A percentile compares a stretch with the other conserved stretches of the same genome.
phyloP scores from a whole-genome alignment of 2,113 vertebrate species.

The Benitochromis conjunctus region DNA sequence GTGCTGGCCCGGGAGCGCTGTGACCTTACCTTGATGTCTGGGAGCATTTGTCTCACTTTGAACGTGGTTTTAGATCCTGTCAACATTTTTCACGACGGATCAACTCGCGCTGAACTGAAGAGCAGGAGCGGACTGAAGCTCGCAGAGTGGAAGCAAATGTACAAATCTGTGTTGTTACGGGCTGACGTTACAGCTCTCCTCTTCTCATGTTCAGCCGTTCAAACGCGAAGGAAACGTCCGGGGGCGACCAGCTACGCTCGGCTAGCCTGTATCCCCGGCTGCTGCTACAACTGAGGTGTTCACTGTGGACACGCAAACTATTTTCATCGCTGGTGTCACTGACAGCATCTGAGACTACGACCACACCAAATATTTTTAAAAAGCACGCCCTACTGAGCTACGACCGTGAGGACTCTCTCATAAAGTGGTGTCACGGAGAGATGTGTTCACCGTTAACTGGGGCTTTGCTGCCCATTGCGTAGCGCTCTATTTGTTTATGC shows the following conservation, averaged over 20 bases:
- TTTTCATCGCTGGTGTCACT: slow-evolving; percentile 27
- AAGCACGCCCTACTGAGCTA: background rate
- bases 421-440: background rate
- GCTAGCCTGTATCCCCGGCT: slow-evolving; percentile 23
- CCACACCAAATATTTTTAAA: background rate
- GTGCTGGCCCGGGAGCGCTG: background rate
- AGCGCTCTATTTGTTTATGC: slow-evolving; percentile 51
- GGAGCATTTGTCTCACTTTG: slow-evolving; percentile 78
- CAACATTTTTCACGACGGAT: slow-evolving; percentile 61
- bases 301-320: background rate
- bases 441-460: slow-evolving; percentile 18
- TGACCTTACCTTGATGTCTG: slow-evolving; percentile 74
- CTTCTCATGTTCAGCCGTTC: background rate
- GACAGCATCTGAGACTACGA: slow-evolving; percentile 4
- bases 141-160: background rate
- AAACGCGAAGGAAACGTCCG: background rate
- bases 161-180: background rate
- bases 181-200: background rate
- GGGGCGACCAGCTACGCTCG: background rate
- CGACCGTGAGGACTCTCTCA: background rate
- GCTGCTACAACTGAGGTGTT: slow-evolving; percentile 16
- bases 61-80: slow-evolving; percentile 79
- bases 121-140: background rate
- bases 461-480: background rate
- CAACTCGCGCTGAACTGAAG: background rate